These are phyloP conservation scores for Labeo catla DNA, from an alignment of 2,113 vertebrate species.

Conservation along the genomic window DNA sequence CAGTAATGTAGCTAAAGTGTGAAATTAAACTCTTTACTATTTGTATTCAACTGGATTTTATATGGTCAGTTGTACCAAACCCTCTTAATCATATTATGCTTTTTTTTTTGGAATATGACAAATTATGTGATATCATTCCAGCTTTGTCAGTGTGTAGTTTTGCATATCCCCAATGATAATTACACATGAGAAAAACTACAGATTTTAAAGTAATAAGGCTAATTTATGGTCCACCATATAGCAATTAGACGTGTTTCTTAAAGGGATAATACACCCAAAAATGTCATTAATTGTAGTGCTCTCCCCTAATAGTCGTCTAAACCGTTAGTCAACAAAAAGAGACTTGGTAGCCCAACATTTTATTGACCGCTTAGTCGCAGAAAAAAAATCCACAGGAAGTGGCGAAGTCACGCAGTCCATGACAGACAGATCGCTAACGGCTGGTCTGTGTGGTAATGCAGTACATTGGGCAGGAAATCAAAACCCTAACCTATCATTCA, in stretches of 20 bases:
- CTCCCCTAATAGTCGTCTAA: no score
- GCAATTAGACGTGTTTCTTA: background rate
- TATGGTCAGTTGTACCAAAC: constrained; percentile 4
- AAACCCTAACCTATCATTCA: no score
- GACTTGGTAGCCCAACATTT: no score
- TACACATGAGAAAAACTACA: background rate
- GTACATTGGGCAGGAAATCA: no score
- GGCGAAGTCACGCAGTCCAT: no score
- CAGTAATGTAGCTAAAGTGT: constrained; percentile 7
- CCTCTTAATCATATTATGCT: background rate
- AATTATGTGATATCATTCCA: background rate
- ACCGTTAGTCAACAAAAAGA: no score
- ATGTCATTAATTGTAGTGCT: no score
- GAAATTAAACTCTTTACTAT: background rate
- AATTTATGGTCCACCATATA: background rate
- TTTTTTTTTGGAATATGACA: background rate
- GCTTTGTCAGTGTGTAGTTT: background rate
- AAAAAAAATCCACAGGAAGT: no score
- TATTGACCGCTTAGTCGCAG: no score
- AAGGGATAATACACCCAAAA: background rate
- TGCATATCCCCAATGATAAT: background rate
- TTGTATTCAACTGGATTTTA: background rate
- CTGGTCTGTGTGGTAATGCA: no score
- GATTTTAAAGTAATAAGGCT: background rate
- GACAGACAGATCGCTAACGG: no score